These are phyloP conservation scores for Nothobranchius kuhntae DNA, from an alignment of 2,113 vertebrate species.

Conservation along the genomic window DNA sequence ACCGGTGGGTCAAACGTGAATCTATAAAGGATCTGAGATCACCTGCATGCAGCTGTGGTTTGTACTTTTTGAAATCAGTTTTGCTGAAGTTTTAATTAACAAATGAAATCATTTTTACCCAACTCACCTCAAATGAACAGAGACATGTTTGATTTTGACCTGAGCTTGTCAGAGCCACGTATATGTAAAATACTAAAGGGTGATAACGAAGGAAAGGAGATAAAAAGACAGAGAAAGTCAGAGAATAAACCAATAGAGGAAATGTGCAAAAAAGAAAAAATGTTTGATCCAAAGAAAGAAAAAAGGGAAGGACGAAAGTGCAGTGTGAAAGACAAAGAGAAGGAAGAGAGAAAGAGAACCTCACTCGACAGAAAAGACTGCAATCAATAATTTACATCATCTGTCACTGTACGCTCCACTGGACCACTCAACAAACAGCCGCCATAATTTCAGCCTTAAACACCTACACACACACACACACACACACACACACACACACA, in stretches of 20 bases:
- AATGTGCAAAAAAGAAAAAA: slow-evolving; percentile 12
- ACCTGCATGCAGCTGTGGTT: no score
- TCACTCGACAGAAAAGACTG: slow-evolving; percentile 80
- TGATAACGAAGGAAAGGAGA: background rate
- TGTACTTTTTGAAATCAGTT: no score
- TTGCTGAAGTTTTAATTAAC: no score
- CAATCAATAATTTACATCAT: slow-evolving; percentile 85
- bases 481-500: slow-evolving; percentile 13
- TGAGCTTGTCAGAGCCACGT: no score
- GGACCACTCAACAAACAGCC: slow-evolving; percentile 83
- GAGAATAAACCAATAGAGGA: background rate
- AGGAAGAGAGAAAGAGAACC: slow-evolving; percentile 67
- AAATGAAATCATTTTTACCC: no score
- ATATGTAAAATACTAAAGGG: no score
- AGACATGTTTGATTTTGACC: no score
- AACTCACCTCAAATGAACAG: no score
- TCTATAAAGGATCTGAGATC: no score
- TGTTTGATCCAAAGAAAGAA: slow-evolving; percentile 12
- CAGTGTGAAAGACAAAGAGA: slow-evolving; percentile 49
- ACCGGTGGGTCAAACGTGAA: no score
- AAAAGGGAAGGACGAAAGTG: background rate
- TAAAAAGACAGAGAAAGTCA: background rate
- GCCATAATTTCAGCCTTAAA: slow-evolving; percentile 80
- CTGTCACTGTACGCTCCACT: slow-evolving; percentile 82
- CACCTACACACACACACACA: slow-evolving; percentile 48